A percentile compares a stretch with the other conserved stretches of the same genome.
phyloP scores from a whole-genome alignment of 2,888 invertebrate genomes.

The Plebejus melissa region DNA sequence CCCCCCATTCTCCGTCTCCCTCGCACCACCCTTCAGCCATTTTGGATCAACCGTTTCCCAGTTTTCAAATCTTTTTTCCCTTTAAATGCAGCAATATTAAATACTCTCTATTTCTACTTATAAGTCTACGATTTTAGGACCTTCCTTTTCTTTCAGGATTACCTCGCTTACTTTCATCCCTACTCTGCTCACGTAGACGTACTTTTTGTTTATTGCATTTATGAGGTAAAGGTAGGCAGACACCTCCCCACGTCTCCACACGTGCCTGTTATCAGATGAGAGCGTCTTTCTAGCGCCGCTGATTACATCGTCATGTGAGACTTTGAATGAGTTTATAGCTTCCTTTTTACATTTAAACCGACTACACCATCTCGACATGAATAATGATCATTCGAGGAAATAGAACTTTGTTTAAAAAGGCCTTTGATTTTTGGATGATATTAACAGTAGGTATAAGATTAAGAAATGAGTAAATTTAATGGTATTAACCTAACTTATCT shows the following conservation, averaged over 20 bases:
- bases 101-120: neutral
- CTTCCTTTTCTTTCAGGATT: neutral
- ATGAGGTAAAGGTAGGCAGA: conserved; percentile 14
- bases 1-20: conserved; percentile 63
- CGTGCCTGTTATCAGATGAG: conserved; percentile 32
- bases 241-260: conserved; percentile 32
- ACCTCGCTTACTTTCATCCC: neutral
- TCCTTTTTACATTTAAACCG: conserved; percentile 16
- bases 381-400: conserved; percentile 6
- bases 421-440: too few species aligned
- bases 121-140: neutral
- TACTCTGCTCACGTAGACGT: neutral
- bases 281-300: conserved; percentile 31
- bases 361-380: neutral
- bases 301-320: conserved; percentile 36
- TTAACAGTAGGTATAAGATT: too few species aligned
- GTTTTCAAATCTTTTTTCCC: conserved; percentile 69
- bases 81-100: conserved; percentile 57
- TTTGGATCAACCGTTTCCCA: conserved; percentile 71
- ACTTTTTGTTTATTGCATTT: conserved; percentile 14
- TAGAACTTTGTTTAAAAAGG: neutral
- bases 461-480: too few species aligned
- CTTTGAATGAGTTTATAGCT: conserved; percentile 34
- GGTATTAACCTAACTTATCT: too few species aligned
- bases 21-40: conserved; percentile 72